Evolutionary conservation across 2,888 invertebrate genomes (phyloP).

Genomic region (Isoperla grammatica): DNA sequence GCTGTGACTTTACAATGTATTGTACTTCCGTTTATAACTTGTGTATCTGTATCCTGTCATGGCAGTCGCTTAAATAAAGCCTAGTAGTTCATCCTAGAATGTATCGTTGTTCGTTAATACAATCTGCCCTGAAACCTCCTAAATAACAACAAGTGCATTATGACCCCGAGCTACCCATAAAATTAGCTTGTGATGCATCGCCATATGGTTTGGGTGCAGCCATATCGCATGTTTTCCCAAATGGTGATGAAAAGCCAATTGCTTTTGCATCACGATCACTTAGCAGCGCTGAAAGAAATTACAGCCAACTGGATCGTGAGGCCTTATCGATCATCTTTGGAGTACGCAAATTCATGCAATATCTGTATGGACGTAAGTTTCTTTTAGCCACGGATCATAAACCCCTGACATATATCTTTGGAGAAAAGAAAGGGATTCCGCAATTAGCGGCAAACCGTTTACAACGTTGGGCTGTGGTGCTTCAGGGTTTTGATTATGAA

Average conservation of each 20-base stretch:
- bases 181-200: slow-evolving; percentile 12
- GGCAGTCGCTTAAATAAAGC: no score
- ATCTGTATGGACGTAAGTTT: no score
- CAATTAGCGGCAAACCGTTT: slow-evolving; percentile 30
- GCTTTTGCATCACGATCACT: slow-evolving; percentile 8
- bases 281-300: not conserved
- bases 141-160: no score
- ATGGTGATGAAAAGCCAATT: not conserved
- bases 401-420: slow-evolving; percentile 30
- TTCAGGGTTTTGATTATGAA: slow-evolving; percentile 31
- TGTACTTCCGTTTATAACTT: no score
- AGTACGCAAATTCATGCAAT: no score
- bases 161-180: slow-evolving; percentile 8
- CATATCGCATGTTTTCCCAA: not conserved
- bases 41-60: no score
- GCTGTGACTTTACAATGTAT: no score
- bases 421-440: slow-evolving; percentile 31
- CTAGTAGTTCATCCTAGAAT: no score
- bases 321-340: not conserved
- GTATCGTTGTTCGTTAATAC: no score
- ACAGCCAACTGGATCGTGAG: slow-evolving; percentile 1
- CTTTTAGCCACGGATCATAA: slow-evolving; percentile 30
- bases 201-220: no score
- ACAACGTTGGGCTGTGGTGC: slow-evolving; percentile 30
- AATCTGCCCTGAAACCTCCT: no score